phyloP scores from a whole-genome alignment of 2,888 invertebrate species.

The Trichogramma evanescens region DNA sequence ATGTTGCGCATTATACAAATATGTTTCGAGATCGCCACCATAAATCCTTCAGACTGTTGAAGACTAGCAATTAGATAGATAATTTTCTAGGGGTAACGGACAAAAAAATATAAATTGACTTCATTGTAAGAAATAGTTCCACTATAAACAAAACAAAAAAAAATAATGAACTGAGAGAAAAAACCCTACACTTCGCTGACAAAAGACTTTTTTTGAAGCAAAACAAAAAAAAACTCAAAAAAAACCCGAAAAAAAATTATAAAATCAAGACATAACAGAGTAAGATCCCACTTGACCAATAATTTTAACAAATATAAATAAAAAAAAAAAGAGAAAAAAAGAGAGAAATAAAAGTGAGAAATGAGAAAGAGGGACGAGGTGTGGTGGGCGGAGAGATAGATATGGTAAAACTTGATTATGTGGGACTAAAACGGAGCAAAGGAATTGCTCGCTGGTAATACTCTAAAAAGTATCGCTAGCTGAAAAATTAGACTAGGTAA shows the following conservation, averaged over 20 bases:
- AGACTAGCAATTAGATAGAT: slow-evolving; percentile 57
- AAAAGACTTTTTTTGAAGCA: slow-evolving; percentile 1
- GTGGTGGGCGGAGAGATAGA: slow-evolving; percentile 2
- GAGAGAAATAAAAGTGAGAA: neutral
- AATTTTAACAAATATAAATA: neutral
- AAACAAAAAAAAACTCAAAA: neutral
- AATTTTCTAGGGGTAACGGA: slow-evolving; percentile 58
- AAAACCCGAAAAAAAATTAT: neutral
- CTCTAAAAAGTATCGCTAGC: slow-evolving; percentile 13
- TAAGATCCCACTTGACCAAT: neutral
- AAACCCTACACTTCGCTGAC: neutral
- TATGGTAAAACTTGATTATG: neutral
- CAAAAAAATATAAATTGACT: slow-evolving; percentile 29
- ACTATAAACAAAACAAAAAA: slow-evolving; percentile 5
- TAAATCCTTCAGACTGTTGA: slow-evolving; percentile 43
- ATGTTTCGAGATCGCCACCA: slow-evolving; percentile 43
- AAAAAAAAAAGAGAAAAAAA: neutral
- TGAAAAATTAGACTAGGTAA: slow-evolving; percentile 14
- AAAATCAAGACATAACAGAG: neutral
- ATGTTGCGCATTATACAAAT: slow-evolving; percentile 31
- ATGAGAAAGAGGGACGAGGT: neutral
- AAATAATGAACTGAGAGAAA: slow-evolving; percentile 6
- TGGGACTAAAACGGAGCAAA: neutral
- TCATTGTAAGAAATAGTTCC: slow-evolving; percentile 20
- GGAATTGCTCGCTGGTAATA: slow-evolving; percentile 5